A percentile compares a stretch with the other conserved stretches of the same genome.
Conservation (phyloP, 23 tunicate genomes). For the Trididemnum clinides region DNA sequence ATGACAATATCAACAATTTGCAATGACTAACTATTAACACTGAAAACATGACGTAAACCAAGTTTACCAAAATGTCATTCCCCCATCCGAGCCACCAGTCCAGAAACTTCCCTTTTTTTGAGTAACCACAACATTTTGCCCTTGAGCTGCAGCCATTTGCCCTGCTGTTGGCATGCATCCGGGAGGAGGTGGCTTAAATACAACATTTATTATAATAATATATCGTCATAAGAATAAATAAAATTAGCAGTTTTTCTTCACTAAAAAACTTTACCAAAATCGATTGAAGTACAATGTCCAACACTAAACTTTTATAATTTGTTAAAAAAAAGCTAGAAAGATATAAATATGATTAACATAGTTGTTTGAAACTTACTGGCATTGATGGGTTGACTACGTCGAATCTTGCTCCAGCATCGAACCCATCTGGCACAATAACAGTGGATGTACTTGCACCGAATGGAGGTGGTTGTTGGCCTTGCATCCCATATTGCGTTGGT, state of each 20-base stretch:
- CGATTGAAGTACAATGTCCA: too few relatives aligned
- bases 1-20: too few relatives aligned
- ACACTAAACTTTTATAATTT: too few relatives aligned
- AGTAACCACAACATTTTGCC: conserved; percentile 82
- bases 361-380: conserved; percentile 69
- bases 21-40: too few relatives aligned
- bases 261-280: too few relatives aligned
- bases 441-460: conserved; percentile 28
- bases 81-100: conserved; percentile 82
- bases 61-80: conserved; percentile 55
- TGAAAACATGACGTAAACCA: too few relatives aligned
- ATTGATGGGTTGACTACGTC: conserved; percentile 29
- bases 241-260: too few relatives aligned
- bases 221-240: too few relatives aligned
- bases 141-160: conserved; percentile 81
- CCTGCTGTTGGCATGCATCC: conserved; percentile 75
- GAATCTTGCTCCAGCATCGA: conserved; percentile 95
- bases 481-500: neutral
- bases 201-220: too few relatives aligned
- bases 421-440: conserved; percentile 73
- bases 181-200: conserved; percentile 83
- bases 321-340: neutral
- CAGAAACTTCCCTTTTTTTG: conserved; percentile 46
- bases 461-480: too few relatives aligned
- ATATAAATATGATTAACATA: neutral